phyloP scores from a whole-genome alignment of 1,140 invertebrate genomes.

The Aphelinus certus region DNA sequence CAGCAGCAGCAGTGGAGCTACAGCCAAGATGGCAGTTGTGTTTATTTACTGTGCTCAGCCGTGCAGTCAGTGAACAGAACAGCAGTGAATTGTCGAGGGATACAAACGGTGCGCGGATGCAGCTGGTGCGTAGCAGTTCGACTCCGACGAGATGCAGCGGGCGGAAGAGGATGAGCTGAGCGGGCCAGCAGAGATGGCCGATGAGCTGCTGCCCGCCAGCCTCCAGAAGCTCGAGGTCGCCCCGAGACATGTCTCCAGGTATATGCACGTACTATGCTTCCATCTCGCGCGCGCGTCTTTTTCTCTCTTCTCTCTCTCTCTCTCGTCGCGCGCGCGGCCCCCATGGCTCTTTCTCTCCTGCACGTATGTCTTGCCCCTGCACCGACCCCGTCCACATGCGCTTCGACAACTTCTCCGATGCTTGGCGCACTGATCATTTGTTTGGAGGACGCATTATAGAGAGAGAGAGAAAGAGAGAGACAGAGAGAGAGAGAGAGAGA shows the following conservation, averaged over 20 bases:
- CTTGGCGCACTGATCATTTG: no score
- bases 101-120: no score
- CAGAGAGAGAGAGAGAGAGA: no score
- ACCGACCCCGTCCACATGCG: no score
- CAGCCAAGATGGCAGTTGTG: slow-evolving; percentile 49
- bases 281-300: no score
- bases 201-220: slow-evolving; percentile 59
- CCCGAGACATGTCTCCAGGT: slow-evolving; percentile 42
- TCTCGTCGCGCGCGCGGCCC: slow-evolving; percentile 49
- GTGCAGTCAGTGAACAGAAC: slow-evolving; percentile 1
- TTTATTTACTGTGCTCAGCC: slow-evolving; percentile 53
- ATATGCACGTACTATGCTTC: slow-evolving; percentile 24
- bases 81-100: no score
- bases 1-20: not conserved
- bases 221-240: slow-evolving; percentile 63
- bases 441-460: no score
- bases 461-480: no score
- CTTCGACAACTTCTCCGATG: no score
- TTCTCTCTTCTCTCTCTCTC: not conserved
- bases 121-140: no score
- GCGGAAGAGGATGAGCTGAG: slow-evolving; percentile 2
- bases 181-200: slow-evolving; percentile 52
- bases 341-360: not conserved
- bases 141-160: slow-evolving; percentile 32
- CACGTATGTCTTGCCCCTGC: no score